Percentiles rank a stretch among this genome's conserved stretches.
Evolutionary conservation across 2,797 vertebrate species (phyloP).

Genomic region (Ataeniobius toweri): DNA sequence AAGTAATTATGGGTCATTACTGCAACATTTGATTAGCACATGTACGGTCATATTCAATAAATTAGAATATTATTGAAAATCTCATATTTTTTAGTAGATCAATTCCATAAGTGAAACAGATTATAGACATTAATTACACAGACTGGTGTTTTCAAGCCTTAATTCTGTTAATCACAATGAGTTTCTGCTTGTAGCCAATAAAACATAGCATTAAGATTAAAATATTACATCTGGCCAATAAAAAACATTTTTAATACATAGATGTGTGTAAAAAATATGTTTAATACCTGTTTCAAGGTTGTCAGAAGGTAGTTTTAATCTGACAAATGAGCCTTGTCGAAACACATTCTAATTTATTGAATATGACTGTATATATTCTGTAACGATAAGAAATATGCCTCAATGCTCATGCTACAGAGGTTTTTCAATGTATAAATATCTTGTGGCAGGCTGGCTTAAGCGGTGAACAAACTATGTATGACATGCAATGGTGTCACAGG

Average conservation of each 20-base stretch:
- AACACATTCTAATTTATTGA: neutral
- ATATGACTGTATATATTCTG: too few relatives aligned
- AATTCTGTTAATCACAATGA: neutral
- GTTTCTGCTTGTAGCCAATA: neutral
- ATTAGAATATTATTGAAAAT: neutral
- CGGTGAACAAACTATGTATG: neutral
- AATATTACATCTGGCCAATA: too few relatives aligned
- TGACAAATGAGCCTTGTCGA: neutral
- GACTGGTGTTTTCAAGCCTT: neutral
- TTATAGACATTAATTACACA: neutral
- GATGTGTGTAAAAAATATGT: neutral
- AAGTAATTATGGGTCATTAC: neutral
- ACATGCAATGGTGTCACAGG: neutral
- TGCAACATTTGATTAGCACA: neutral
- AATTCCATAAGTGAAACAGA: neutral
- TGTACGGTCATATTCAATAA: neutral
- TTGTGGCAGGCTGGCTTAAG: neutral
- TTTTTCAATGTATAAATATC: neutral
- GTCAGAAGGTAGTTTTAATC: neutral
- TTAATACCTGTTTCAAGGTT: neutral
- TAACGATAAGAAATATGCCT: too few relatives aligned
- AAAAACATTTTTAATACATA: neutral
- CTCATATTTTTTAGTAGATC: neutral
- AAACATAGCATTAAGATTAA: neutral
- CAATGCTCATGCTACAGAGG: neutral